These are phyloP conservation scores for Colinus virginianus DNA, from an alignment of 2,113 vertebrate genomes.

Conservation along the genomic window DNA sequence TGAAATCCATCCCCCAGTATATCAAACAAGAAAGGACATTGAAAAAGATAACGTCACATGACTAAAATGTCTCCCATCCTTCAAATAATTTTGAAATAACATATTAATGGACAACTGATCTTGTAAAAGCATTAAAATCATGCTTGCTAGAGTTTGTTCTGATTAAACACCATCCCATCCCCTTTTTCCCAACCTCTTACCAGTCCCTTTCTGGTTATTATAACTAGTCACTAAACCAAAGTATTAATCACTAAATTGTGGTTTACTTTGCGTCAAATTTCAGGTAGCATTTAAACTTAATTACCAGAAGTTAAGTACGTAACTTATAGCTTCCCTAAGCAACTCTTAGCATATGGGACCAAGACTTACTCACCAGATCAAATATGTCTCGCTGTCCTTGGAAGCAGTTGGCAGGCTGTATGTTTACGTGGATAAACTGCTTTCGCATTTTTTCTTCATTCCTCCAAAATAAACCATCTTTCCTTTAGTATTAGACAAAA, in stretches of 20 bases:
- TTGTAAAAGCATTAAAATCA: not conserved
- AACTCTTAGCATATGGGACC: not conserved
- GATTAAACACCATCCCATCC: not conserved
- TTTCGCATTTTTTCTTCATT: slow-evolving; percentile 8
- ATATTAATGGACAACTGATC: not conserved
- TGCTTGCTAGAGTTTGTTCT: not conserved
- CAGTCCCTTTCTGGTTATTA: not conserved
- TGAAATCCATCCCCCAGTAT: not conserved
- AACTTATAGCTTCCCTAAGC: not conserved
- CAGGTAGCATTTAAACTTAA: not conserved
- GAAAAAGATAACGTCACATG: not conserved
- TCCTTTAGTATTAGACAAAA: not conserved
- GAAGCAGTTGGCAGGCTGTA: not conserved
- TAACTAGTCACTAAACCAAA: not conserved
- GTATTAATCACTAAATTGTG: not conserved
- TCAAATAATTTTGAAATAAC: not conserved
- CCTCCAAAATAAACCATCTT: not conserved
- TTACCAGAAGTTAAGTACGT: not conserved
- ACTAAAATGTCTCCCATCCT: rapidly evolving
- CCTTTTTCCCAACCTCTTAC: not conserved
- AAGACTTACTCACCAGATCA: not conserved
- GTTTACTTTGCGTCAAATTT: not conserved
- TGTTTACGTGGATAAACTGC: slow-evolving; percentile 11
- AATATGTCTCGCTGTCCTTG: slow-evolving; percentile 11
- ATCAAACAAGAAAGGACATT: not conserved